phyloP scores from a whole-genome alignment of 2,888 invertebrate genomes.

The Euproctis similis region DNA sequence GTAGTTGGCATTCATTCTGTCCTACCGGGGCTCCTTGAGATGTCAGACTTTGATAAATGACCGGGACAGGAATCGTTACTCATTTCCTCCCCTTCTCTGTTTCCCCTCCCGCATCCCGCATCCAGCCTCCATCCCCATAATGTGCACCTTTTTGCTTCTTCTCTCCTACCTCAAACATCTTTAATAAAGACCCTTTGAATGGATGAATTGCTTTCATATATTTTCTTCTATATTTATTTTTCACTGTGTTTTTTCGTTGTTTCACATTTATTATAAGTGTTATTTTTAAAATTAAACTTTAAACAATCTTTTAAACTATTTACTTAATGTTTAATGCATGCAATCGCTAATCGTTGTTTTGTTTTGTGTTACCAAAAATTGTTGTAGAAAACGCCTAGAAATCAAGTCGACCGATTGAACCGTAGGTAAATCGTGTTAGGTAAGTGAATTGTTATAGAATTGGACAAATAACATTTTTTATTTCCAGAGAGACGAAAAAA shows the following conservation, averaged over 20 bases:
- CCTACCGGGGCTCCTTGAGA: conserved; percentile 38
- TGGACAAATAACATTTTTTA: no score
- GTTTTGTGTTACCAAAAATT: conserved; percentile 29
- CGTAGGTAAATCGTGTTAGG: no score
- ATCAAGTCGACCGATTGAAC: no score
- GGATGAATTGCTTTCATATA: conserved; percentile 20
- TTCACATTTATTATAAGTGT: conserved; percentile 11
- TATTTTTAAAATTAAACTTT: conserved; percentile 14
- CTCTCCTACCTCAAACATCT: conserved; percentile 31
- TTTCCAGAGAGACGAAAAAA: no score
- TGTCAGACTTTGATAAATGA: conserved; percentile 66
- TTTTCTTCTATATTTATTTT: conserved; percentile 13
- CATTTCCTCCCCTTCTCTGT: conserved; percentile 64
- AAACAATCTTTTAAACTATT: conserved; percentile 12
- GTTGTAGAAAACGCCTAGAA: no score
- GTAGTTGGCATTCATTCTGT: conserved; percentile 44
- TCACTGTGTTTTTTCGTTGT: conserved; percentile 9
- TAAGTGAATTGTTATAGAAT: no score
- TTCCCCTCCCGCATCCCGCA: no score
- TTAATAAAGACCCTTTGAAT: conserved; percentile 35
- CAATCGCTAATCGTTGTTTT: conserved; percentile 24
- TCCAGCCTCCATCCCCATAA: conserved; percentile 37
- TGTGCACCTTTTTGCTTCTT: conserved; percentile 44
- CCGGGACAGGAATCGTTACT: conserved; percentile 60
- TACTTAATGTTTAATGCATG: conserved; percentile 25